Percentiles rank a stretch among this genome's conserved stretches.
Evolutionary conservation across 1,140 invertebrate genomes (phyloP).

Genomic region (Eciton burchellii): DNA sequence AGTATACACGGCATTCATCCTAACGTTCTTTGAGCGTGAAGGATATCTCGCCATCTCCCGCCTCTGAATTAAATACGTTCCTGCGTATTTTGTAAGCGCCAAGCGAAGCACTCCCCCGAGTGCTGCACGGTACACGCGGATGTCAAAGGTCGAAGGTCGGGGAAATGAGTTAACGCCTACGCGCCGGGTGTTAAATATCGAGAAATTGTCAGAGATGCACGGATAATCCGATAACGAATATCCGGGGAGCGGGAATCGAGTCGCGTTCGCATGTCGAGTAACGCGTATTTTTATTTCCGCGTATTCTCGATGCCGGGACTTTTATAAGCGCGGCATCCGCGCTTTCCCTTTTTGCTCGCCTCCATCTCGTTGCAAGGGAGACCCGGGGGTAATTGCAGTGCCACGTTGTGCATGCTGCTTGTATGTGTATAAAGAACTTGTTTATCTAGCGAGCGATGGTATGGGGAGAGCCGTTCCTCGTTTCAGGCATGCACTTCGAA

Average conservation of each 20-base stretch:
- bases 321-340: background rate
- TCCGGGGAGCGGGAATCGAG: background rate
- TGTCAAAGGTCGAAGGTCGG: slow-evolving; percentile 18
- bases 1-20: background rate
- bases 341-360: slow-evolving; percentile 12
- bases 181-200: slow-evolving; percentile 16
- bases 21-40: background rate
- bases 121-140: background rate
- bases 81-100: background rate
- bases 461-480: slow-evolving; percentile 12
- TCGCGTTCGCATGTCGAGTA: background rate
- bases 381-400: slow-evolving; percentile 45
- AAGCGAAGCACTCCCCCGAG: background rate
- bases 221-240: slow-evolving; percentile 19
- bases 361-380: slow-evolving; percentile 14
- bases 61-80: slow-evolving; percentile 13
- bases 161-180: slow-evolving; percentile 6
- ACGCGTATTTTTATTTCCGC: slow-evolving; percentile 15
- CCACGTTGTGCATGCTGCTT: slow-evolving; percentile 21
- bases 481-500: slow-evolving; percentile 33
- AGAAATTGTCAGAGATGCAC: background rate
- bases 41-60: background rate
- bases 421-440: slow-evolving; percentile 53
- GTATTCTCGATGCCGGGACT: slow-evolving; percentile 4
- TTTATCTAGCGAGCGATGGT: slow-evolving; percentile 41